Evolutionary conservation across 1,140 invertebrate species (phyloP).

Genomic region (Hermatobates lingyangjiaoensis): DNA sequence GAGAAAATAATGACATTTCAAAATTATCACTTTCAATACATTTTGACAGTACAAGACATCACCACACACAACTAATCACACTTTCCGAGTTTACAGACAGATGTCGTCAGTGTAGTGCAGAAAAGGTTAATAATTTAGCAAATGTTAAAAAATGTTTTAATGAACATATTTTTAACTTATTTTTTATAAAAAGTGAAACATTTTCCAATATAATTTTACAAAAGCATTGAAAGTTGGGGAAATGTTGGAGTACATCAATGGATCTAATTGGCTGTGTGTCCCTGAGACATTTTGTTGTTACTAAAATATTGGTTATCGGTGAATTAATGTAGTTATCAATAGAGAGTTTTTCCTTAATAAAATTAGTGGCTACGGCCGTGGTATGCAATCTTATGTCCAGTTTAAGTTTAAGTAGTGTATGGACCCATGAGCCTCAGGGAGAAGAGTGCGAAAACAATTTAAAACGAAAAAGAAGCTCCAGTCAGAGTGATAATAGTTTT

Average conservation of each 20-base stretch:
- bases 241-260: no score
- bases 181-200: no score
- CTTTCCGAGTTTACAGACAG: not conserved
- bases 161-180: no score
- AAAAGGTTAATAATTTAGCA: no score
- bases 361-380: constrained; percentile 29
- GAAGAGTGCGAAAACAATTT: constrained; percentile 25
- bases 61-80: not conserved
- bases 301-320: not conserved
- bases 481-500: constrained; percentile 25
- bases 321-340: constrained; percentile 4
- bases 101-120: not conserved
- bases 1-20: no score
- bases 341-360: constrained; percentile 3
- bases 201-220: no score
- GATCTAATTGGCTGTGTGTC: not conserved
- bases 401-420: constrained; percentile 33
- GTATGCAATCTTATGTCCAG: constrained; percentile 46
- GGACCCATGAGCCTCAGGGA: constrained; percentile 29
- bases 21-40: no score
- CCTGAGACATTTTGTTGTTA: not conserved
- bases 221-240: no score
- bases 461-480: constrained; percentile 29
- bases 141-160: no score
- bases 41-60: no score